Evolutionary conservation across 2,113 vertebrate species (phyloP).

Genomic region (Eira barbara): DNA sequence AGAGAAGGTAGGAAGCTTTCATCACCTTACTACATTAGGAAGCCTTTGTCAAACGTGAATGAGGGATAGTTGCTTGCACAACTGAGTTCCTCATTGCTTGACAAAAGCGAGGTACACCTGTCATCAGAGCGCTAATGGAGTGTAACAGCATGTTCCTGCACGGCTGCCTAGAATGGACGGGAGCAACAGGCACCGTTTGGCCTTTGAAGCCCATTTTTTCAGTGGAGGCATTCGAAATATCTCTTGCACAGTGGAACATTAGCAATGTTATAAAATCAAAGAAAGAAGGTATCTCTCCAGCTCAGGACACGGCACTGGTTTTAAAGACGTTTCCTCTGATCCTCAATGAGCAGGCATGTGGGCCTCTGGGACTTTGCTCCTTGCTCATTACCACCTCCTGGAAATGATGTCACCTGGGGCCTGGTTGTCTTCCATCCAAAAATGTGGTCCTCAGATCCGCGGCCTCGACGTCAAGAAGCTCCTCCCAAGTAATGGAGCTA

Average conservation of each 20-base stretch:
- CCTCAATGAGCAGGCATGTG: background rate
- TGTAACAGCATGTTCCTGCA: background rate
- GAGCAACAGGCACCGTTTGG: background rate
- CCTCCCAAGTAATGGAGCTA: background rate
- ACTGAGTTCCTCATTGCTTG: background rate
- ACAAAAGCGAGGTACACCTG: background rate
- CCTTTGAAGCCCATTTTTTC: background rate
- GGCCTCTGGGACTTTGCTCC: background rate
- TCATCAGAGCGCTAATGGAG: slow-evolving; percentile 44
- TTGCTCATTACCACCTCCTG: background rate
- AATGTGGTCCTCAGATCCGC: background rate
- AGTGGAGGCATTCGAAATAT: background rate
- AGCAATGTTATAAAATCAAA: background rate
- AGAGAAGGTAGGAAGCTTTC: background rate
- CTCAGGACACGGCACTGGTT: background rate
- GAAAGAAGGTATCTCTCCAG: background rate
- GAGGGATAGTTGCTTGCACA: background rate
- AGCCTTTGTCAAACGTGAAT: background rate
- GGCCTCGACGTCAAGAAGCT: background rate
- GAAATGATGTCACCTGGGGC: background rate
- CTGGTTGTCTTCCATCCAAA: background rate
- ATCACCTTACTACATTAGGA: background rate
- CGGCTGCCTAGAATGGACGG: no score
- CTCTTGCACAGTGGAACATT: background rate
- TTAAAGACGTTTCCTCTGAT: background rate